Evolutionary conservation across 2,797 vertebrate species (phyloP), one percentile per base, ranked within the genome.

Genomic region (Tympanoctomys barrerae): DNA sequence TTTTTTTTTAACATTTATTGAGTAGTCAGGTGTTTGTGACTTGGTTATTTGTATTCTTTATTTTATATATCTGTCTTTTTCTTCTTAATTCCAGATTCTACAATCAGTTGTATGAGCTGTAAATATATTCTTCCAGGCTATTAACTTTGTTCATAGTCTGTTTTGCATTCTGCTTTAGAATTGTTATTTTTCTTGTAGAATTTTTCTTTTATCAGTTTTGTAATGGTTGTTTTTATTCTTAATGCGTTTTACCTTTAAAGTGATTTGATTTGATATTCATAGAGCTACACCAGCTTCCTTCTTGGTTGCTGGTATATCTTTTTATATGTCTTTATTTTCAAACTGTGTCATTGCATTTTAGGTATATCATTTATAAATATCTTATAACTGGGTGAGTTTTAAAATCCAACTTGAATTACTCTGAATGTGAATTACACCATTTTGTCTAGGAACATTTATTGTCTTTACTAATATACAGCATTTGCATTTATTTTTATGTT

Each of bases 151-250:
- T 91, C 78, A 88, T 31, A 22, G 12, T 31, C 70, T 78, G 36
- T 68, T 87, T 83, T 88, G 62, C 42, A 36, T 79, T 31, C 71
- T 78, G 62, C 71, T 83, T 94, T 87, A 70, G 24, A 83, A 36
- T 83, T n/a, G 24, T 10, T 54, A 14, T 77, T 59, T 64, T 81
- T 90, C 19, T 22, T n/a, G 21, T 49, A 10, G 5, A n/a, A 68
- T 71, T 83, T 86, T 68, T 86, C 75, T 86, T 61, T 75, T 90
- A 49, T 9, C 31, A 26, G 68, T 87, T 84, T 82, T 42, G 10
- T 39, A 86, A 59, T 68, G 26, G 12, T 82, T 84, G 46, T 54
- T 57, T 39, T 93, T 94, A 71, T 91, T 95, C 28, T 73, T 94
- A 82, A 12, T 73, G 71, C 16, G 75, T 94, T 86, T 88, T 79